Percentiles rank a stretch among this genome's conserved stretches.
These are phyloP conservation scores for Caerostris extrusa DNA, from an alignment of 1,140 invertebrate genomes.

Conservation along the genomic window DNA sequence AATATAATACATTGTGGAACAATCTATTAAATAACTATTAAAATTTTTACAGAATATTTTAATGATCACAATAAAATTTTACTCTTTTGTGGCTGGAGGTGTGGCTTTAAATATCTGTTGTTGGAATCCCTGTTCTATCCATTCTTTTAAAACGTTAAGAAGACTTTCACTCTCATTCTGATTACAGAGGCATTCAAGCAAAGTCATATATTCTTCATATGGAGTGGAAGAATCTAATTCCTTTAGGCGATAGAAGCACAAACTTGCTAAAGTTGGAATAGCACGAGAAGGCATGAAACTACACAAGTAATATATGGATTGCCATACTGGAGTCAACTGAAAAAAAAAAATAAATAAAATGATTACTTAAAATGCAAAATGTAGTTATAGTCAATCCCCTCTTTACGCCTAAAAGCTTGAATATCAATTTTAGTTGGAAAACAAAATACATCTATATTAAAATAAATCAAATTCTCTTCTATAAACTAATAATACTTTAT, in stretches of 20 bases:
- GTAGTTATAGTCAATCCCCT: no score
- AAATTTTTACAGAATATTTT: no score
- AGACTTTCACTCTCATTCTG: not conserved
- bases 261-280: not conserved
- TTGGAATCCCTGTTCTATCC: constrained; percentile 8
- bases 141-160: not conserved
- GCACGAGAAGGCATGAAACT: constrained; percentile 18
- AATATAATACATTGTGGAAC: no score
- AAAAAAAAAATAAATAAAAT: not conserved
- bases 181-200: constrained; percentile 50
- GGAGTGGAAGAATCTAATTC: not conserved
- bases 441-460: no score
- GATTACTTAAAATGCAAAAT: no score
- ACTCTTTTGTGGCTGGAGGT: constrained; percentile 25
- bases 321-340: constrained; percentile 15
- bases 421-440: no score
- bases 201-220: not conserved
- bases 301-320: constrained; percentile 36
- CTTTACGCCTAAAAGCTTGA: no score
- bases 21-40: no score
- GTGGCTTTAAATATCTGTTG: no score
- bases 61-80: no score
- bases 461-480: no score
- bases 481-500: no score
- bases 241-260: constrained; percentile 9